A percentile compares a stretch with the other conserved stretches of the same genome.
phyloP scores from a whole-genome alignment of 2,113 vertebrate species.

The Microtus montanus region DNA sequence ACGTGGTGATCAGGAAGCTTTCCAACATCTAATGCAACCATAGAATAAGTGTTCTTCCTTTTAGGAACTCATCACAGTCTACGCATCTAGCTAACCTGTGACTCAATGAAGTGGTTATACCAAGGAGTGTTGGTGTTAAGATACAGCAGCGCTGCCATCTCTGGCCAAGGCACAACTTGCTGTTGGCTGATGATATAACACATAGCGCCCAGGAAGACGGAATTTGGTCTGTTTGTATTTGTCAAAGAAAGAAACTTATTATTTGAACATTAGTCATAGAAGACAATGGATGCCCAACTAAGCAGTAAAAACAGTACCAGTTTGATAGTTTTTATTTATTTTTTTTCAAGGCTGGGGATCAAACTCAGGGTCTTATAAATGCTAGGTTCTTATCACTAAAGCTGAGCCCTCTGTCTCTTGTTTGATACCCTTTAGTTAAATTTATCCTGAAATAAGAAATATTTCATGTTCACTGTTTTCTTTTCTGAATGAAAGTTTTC shows the following conservation, averaged over 20 bases:
- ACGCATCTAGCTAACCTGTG: background rate
- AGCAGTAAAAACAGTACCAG: background rate
- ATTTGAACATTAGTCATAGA: background rate
- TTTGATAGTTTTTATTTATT: background rate
- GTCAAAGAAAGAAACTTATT: background rate
- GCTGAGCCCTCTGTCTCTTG: no score
- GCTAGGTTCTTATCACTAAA: background rate
- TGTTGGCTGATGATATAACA: background rate
- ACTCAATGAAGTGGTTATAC: background rate
- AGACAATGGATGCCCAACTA: background rate
- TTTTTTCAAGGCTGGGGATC: background rate
- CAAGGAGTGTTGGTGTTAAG: background rate
- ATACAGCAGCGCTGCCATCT: background rate
- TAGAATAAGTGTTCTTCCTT: background rate
- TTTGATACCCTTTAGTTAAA: conserved; percentile 14
- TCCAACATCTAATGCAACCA: conserved; percentile 32
- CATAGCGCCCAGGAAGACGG: background rate
- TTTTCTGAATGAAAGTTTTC: conserved; percentile 4
- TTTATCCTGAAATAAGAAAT: background rate
- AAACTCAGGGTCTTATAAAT: background rate
- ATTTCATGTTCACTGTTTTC: background rate
- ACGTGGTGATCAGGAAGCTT: conserved; percentile 8
- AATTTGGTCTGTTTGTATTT: background rate
- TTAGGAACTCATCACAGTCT: background rate
- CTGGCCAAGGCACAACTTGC: background rate